Base-by-base conservation (phyloP, 2,113 vertebrate species). In the Corynorhinus townsendii region DNA sequence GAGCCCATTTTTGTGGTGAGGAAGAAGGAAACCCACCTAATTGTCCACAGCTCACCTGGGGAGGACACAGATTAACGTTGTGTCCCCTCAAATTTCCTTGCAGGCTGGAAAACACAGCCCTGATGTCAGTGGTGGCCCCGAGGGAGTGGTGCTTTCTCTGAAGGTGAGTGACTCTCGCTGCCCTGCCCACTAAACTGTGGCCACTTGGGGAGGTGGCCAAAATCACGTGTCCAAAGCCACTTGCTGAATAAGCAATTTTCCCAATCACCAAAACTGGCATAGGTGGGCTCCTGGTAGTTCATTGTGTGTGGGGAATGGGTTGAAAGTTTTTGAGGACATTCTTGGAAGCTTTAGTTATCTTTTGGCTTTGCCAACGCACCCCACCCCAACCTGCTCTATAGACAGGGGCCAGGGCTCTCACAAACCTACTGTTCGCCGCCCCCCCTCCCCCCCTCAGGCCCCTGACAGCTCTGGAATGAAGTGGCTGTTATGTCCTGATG, bases 1-100 rank as follows among this genome's bases (percentile, higher is more conserved):
- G 97, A 98, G 96, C 97, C 97, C 94, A 92, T 96, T 95, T 98
- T 91, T 90, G 94, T 88, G 97, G 96, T 96, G 86, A 96, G 49
- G 1, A 0, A 90, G 66, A 68, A 72, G 75, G 91, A 96, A 71
- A 72, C 43, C 16, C 33, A 43, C 43, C 43, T 59, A 68, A 52
- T 87, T 85, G 95, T 77, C 97, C 92, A 38, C n/a, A 95, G 62
- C 89, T 24, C 90, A n/a, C 73, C 96, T 89, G 77, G 40, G 95
- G 95, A 71, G 16, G 93, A 97, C 56, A 71, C 89, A 89, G 85
- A 20, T 81, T 85, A 82, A 11, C 19, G 82, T 3, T 80, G 54
- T 93, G 73, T 96, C 82, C 82, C 69, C 7, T 80, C 90, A 4
- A 35, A 56, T 85, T 54, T 72, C 83, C 30, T 92, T 89, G 47